Conservation (phyloP, 2,113 vertebrate genomes). For the Rousettus leschenaultii region DNA sequence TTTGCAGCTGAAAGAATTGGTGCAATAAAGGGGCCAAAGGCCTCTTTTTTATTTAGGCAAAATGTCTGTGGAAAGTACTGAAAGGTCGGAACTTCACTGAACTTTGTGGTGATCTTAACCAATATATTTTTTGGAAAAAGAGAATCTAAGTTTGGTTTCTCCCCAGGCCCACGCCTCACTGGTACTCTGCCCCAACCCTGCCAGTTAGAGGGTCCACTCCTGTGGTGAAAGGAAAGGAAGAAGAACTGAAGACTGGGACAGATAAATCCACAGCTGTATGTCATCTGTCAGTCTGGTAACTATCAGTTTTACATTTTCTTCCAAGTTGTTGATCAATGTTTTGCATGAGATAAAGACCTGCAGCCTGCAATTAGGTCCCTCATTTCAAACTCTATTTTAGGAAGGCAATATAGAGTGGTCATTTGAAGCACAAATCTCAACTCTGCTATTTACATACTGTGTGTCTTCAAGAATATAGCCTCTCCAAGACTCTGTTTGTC, state of each 20-base stretch:
- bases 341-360: background rate
- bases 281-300: background rate
- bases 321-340: background rate
- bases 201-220: background rate
- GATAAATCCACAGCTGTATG: background rate
- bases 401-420: background rate
- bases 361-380: background rate
- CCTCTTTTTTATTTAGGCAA: slow-evolving; percentile 68
- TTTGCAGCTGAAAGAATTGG: slow-evolving; percentile 77
- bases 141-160: background rate
- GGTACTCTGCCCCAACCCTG: background rate
- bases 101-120: slow-evolving; percentile 40
- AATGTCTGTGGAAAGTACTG: slow-evolving; percentile 29
- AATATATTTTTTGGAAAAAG: slow-evolving; percentile 32
- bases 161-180: background rate
- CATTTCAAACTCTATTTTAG: background rate
- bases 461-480: background rate
- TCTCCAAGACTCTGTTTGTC: background rate
- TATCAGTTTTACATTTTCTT: background rate
- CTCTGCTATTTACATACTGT: background rate
- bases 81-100: background rate
- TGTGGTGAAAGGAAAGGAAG: background rate
- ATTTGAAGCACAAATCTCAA: background rate
- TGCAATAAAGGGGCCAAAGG: slow-evolving; percentile 78
- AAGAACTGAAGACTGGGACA: background rate